These are phyloP conservation scores for Patagioenas fasciata DNA, from an alignment of 2,113 vertebrate species.

Conservation along the genomic window DNA sequence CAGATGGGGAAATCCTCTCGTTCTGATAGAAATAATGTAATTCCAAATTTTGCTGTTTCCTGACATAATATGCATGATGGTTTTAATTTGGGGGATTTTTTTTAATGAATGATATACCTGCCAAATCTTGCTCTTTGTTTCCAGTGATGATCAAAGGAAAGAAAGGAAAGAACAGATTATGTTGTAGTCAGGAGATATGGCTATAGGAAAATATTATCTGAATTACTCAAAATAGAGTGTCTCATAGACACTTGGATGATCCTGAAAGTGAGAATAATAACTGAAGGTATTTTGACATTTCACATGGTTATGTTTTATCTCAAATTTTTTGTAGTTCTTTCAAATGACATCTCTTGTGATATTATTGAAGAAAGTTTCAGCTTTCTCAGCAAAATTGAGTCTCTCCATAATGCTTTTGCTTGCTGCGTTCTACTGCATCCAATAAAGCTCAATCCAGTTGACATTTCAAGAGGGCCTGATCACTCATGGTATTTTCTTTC, in stretches of 20 bases:
- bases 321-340: background rate
- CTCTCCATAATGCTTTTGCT: background rate
- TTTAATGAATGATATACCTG: background rate
- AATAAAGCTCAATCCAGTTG: background rate
- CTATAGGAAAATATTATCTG: background rate
- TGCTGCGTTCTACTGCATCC: background rate
- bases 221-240: background rate
- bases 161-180: background rate
- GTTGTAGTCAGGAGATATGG: background rate
- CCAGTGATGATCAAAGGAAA: background rate
- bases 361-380: background rate
- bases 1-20: background rate
- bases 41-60: background rate
- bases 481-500: background rate
- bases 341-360: background rate
- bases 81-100: background rate
- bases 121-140: background rate
- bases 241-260: background rate
- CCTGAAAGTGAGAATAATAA: background rate
- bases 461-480: background rate
- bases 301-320: background rate
- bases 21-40: background rate
- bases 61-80: background rate
- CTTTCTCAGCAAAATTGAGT: background rate
- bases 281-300: background rate